A percentile compares a stretch with the other conserved stretches of the same genome.
phyloP scores from a whole-genome alignment of 2,797 vertebrate species.

The Lerista edwardsae region DNA sequence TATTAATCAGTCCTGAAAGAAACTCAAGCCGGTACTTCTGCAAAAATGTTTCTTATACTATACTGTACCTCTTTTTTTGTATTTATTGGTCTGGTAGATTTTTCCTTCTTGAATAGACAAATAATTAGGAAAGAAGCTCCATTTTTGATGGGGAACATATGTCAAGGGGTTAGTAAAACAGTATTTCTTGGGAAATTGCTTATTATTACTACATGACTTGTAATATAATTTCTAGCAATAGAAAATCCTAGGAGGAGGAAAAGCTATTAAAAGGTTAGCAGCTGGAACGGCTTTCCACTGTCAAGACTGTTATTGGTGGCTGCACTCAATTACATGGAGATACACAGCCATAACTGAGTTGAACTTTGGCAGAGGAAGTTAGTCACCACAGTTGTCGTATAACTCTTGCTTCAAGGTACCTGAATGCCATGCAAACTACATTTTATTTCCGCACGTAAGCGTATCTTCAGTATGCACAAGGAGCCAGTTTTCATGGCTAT shows the following conservation, averaged over 20 bases:
- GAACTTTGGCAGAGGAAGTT: not conserved
- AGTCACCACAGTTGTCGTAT: not conserved
- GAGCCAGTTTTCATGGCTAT: not conserved
- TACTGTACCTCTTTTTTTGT: not conserved
- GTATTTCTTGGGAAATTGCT: not conserved
- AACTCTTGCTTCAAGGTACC: not conserved
- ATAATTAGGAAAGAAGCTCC: not conserved
- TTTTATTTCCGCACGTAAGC: conserved; percentile 29
- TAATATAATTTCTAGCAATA: not conserved
- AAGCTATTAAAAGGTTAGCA: not conserved
- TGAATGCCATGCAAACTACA: not conserved
- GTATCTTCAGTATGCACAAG: conserved; percentile 1
- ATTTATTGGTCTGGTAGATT: not conserved
- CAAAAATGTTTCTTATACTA: not conserved
- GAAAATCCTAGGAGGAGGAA: not conserved
- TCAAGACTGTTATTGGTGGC: not conserved
- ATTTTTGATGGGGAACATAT: not conserved
- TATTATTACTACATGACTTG: not conserved
- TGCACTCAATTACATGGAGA: not conserved
- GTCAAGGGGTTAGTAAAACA: not conserved
- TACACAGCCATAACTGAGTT: not conserved
- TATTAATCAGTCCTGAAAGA: not conserved
- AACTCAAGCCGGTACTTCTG: not conserved
- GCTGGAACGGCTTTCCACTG: not conserved
- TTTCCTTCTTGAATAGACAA: not conserved